These are phyloP conservation scores for Dexiosoma caninum DNA, from an alignment of 2,888 invertebrate species.

Conservation along the genomic window DNA sequence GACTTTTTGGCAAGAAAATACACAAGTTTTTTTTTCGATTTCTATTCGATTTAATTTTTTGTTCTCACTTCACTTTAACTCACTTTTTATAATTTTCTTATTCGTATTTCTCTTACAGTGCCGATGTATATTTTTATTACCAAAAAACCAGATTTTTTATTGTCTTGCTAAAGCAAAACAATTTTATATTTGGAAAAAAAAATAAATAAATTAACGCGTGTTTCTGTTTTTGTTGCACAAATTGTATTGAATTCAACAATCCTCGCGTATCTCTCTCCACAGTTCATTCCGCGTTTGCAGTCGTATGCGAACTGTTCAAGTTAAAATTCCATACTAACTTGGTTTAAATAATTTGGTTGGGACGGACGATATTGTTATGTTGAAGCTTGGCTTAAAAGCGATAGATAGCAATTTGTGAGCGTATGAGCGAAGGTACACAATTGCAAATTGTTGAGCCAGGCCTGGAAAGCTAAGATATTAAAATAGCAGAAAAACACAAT, in stretches of 20 bases:
- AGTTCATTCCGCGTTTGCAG: neutral
- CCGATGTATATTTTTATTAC: constrained; percentile 7
- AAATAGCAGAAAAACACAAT: too few relatives aligned
- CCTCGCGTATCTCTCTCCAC: constrained; percentile 7
- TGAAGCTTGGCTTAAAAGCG: constrained; percentile 20
- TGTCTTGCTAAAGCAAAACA: constrained; percentile 43
- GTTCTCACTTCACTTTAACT: constrained; percentile 15
- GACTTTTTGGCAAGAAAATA: neutral
- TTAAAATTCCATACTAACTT: constrained; percentile 48
- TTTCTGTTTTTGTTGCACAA: neutral
- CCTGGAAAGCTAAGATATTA: neutral
- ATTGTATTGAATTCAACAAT: constrained; percentile 14
- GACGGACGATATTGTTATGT: constrained; percentile 4
- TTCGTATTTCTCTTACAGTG: constrained; percentile 13
- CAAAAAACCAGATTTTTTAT: constrained; percentile 56
- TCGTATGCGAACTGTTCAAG: constrained; percentile 16
- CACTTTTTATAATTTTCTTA: constrained; percentile 22
- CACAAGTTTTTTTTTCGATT: neutral
- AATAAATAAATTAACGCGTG: constrained; percentile 46
- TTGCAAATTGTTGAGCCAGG: neutral
- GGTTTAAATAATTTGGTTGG: constrained; percentile 35
- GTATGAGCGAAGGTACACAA: neutral
- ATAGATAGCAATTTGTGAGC: neutral
- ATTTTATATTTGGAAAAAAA: constrained; percentile 10
- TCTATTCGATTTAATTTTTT: constrained; percentile 12